Percentiles rank a stretch among this genome's conserved stretches.
Conservation (phyloP, 2,797 vertebrate species). For the Poeciliopsis presidionis region DNA sequence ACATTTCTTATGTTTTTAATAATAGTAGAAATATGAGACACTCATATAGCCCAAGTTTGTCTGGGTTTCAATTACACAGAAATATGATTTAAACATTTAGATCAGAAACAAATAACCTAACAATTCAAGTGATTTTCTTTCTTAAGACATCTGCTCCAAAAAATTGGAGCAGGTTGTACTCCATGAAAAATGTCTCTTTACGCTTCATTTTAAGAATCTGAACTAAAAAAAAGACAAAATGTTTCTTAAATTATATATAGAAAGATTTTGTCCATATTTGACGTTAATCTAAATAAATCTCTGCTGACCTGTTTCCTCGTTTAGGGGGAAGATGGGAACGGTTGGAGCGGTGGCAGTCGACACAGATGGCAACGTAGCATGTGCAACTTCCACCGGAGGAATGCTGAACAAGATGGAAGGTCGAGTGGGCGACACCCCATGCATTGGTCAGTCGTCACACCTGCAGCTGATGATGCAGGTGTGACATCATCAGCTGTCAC, state of each 20-base stretch:
- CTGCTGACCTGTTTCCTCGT: constrained; percentile 17
- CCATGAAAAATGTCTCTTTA: not conserved
- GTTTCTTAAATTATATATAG: not conserved
- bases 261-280: not conserved
- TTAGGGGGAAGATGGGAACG: constrained; percentile 84
- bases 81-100: too few species aligned
- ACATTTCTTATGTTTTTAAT: too few species aligned
- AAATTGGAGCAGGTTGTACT: not conserved
- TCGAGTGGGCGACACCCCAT: constrained; percentile 88
- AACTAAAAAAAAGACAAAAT: not conserved
- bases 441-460: constrained; percentile 81
- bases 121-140: too few species aligned
- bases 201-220: not conserved
- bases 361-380: constrained; percentile 82
- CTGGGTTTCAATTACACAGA: too few species aligned
- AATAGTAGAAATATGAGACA: too few species aligned
- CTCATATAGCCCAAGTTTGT: too few species aligned
- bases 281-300: not conserved
- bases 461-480: not conserved
- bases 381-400: constrained; percentile 88
- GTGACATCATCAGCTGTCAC: too few species aligned
- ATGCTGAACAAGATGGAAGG: constrained; percentile 88
- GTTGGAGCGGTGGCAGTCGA: constrained; percentile 89
- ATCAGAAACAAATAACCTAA: too few species aligned
- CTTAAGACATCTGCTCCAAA: too few species aligned